Conservation (phyloP, 2,797 vertebrate genomes). For the Oreonectes daqikongensis region DNA sequence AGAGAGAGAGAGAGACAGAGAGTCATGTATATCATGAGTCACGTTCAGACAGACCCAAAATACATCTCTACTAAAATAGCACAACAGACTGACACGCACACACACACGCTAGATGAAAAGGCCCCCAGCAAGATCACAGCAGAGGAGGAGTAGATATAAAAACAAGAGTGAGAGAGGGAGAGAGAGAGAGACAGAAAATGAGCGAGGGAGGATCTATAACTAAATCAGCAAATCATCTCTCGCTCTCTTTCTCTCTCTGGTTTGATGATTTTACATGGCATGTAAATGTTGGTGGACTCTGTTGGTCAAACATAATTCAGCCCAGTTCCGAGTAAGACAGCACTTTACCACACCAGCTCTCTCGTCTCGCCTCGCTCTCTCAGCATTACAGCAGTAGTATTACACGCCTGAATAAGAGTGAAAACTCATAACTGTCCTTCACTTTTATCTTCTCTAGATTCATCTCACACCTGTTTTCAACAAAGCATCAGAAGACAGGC, state of each 20-base stretch:
- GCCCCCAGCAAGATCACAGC: conserved; percentile 62
- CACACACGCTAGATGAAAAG: conserved; percentile 49
- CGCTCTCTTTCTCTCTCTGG: neutral
- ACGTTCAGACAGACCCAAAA: conserved; percentile 76
- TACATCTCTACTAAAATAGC: conserved; percentile 73
- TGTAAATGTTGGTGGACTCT: conserved; percentile 43
- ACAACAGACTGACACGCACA: conserved; percentile 61
- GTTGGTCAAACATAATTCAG: conserved; percentile 24
- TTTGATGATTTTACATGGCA: conserved; percentile 42
- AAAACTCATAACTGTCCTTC: conserved; percentile 18
- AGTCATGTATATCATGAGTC: conserved; percentile 72
- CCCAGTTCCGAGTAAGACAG: conserved; percentile 5
- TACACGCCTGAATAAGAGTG: conserved; percentile 21
- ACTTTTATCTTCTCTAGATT: conserved; percentile 38
- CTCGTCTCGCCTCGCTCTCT: neutral
- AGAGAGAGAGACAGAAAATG: conserved; percentile 10
- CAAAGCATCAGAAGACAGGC: conserved; percentile 1
- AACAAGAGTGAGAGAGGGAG: conserved; percentile 56
- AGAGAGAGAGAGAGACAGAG: conserved; percentile 44
- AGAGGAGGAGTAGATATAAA: conserved; percentile 73
- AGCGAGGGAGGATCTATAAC: conserved; percentile 53
- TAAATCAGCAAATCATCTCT: conserved; percentile 60
- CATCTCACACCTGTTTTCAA: conserved; percentile 9
- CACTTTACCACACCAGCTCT: neutral
- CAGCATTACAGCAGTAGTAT: neutral